These are phyloP conservation scores for Rapana venosa DNA, from an alignment of 2,888 invertebrate genomes.

Conservation along the genomic window DNA sequence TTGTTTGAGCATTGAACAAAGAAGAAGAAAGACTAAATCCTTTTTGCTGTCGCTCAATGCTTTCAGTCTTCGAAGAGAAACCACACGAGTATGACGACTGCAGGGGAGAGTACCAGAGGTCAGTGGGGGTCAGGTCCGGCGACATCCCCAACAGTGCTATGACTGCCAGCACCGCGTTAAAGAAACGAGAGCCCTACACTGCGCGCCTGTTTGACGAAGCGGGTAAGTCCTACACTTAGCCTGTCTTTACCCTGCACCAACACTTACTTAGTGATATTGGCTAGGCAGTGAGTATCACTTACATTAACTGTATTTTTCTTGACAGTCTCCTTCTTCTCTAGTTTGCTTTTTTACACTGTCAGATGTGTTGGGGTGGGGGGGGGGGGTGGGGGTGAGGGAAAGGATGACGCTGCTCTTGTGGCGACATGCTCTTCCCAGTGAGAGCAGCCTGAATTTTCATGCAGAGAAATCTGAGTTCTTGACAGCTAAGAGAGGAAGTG, in stretches of 20 bases:
- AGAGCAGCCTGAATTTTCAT: too few species aligned
- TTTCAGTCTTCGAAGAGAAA: conserved; percentile 53
- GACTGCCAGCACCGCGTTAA: conserved; percentile 61
- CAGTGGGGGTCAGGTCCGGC: conserved; percentile 63
- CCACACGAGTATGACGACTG: conserved; percentile 67
- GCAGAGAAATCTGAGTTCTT: too few species aligned
- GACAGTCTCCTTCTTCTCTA: background rate
- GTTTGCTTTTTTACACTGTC: background rate
- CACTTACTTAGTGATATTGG: background rate
- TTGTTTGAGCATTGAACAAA: background rate
- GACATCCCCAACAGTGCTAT: conserved; percentile 62
- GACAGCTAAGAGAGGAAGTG: too few species aligned
- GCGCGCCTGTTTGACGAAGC: conserved; percentile 65
- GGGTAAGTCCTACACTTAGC: conserved; percentile 50
- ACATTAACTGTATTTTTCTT: too few species aligned
- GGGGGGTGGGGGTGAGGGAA: too few species aligned
- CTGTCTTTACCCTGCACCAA: too few species aligned
- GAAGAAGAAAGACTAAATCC: background rate
- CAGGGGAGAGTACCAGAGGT: conserved; percentile 56
- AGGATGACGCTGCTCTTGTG: too few species aligned
- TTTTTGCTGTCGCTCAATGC: background rate
- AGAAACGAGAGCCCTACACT: conserved; percentile 58
- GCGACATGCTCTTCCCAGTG: too few species aligned
- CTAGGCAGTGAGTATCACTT: background rate
- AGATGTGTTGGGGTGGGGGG: background rate